Conservation (phyloP, 2,797 vertebrate genomes). For the Columba guinea region DNA sequence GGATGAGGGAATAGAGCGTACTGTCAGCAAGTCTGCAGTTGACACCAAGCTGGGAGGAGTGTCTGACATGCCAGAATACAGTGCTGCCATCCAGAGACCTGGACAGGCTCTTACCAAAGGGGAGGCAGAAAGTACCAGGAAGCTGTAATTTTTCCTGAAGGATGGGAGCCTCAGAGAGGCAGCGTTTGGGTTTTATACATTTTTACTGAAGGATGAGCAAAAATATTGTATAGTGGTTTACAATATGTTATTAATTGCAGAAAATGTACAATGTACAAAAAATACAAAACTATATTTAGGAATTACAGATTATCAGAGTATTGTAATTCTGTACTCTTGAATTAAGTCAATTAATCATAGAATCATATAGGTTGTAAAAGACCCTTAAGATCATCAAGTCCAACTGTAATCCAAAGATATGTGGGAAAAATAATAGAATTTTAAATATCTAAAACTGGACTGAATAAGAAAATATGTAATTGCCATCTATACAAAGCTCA, state of each 20-base stretch:
- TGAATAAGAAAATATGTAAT: background rate
- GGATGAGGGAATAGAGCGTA: no score
- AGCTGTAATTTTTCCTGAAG: background rate
- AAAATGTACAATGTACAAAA: background rate
- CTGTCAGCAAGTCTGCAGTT: no score
- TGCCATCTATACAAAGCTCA: background rate
- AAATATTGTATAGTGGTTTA: background rate
- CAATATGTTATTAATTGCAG: background rate
- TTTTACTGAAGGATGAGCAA: background rate
- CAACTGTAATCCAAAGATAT: background rate
- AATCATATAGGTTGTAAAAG: background rate
- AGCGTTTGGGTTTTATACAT: background rate
- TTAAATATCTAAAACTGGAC: background rate
- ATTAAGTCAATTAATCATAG: background rate
- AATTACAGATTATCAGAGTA: background rate
- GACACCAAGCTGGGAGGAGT: no score
- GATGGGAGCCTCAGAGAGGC: background rate
- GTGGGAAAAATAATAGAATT: background rate
- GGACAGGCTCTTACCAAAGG: no score
- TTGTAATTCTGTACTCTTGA: background rate
- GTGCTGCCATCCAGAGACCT: no score
- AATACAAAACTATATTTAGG: background rate
- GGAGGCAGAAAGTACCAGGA: background rate
- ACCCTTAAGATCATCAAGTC: background rate
- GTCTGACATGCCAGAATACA: no score